These are phyloP conservation scores for Cyprinella venusta DNA, from an alignment of 2,797 vertebrate species.

Conservation along the genomic window DNA sequence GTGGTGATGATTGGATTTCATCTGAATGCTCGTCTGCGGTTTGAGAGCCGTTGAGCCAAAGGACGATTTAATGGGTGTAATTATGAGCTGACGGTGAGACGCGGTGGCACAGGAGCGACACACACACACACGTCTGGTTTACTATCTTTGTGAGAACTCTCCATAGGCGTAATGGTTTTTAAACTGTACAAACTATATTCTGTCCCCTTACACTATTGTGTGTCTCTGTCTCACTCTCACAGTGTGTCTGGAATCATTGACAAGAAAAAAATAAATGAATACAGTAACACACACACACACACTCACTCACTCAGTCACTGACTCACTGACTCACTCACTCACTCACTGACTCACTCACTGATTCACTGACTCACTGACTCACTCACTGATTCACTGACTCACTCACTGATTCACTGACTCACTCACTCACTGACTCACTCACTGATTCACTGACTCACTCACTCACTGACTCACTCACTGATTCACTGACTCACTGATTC, in stretches of 20 bases:
- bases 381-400: background rate
- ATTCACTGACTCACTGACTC: background rate
- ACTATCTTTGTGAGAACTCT: no score
- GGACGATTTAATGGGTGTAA: conserved; percentile 26
- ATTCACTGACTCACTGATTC: no score
- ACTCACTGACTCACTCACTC: background rate
- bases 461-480: background rate
- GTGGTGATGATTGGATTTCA: conserved; percentile 17
- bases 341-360: background rate
- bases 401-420: no score
- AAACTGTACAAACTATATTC: no score
- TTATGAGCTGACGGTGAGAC: conserved; percentile 18
- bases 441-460: no score
- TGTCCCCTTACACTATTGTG: no score
- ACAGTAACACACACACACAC: no score
- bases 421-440: background rate
- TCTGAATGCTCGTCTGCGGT: background rate
- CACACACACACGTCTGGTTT: background rate
- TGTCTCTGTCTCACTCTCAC: no score
- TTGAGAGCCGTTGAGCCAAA: conserved; percentile 17
- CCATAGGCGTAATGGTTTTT: no score
- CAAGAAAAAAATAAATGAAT: no score
- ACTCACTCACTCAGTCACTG: no score
- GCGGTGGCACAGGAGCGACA: background rate
- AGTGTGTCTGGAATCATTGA: no score